Evolutionary conservation across 1,140 invertebrate species (phyloP), one percentile per base, ranked within the genome.

Genomic region (Odontomachus brunneus): DNA sequence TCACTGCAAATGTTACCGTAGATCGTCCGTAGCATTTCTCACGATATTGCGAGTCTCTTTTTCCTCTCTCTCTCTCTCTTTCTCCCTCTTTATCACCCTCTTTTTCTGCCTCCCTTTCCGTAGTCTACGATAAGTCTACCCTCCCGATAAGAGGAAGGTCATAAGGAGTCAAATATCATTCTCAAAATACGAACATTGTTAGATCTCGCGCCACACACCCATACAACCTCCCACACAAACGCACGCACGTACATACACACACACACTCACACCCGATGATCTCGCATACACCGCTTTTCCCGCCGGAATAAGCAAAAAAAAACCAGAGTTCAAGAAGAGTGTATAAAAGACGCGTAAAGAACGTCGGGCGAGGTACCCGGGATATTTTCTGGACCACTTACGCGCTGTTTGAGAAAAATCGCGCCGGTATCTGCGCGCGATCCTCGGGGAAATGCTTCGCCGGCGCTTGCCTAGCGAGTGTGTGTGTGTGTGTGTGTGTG

Each of bases 1-100:
- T 82, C 81, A 75, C 29, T 44, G 71, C 60, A 65, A 76, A 78
- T 82, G 81, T 82, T 82, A 82, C 74, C 49, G 48, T 11, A 29
- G 67, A 55, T 69, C 66, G 48, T 29, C 75, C 51, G 24, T 44
- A 29, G 51, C 22, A 57, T 80, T 69, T 71, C 65, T 69, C 75
- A 69, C 75, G 75, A 38, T 80, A 80, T 59, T 71, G 51, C 75
- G 29, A 76, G 14, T 76, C 1, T 44, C 65, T 80, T 3, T n/a
- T 24, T 26, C 12, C 51, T 57, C 14, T 38, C 29, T 55, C 1
- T 22, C 29, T 38, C 38, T 11, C 38, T 44, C 38, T 11, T 7
- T 44, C 38, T 44, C 9, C 9, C 38, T 44, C 38, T 11, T 11
- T 44, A 4, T 44, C 38, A 7, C 38, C 9, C 38, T 44, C 38